Evolutionary conservation across 2,797 vertebrate genomes (phyloP).

Genomic region (Parauchenoglanis punctatus): DNA sequence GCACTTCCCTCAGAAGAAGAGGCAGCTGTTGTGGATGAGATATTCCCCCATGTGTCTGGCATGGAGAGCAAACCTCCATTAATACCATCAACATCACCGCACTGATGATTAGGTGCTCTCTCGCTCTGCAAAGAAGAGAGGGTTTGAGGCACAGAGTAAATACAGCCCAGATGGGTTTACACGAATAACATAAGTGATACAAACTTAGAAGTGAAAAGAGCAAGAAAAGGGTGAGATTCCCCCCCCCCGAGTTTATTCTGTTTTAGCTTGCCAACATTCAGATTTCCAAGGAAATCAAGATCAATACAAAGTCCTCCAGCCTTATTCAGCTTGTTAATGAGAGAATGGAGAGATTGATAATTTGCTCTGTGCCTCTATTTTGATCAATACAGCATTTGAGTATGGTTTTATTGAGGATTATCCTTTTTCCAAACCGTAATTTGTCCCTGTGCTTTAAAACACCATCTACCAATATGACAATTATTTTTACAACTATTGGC

Average conservation of each 20-base stretch:
- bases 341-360: background rate
- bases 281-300: background rate
- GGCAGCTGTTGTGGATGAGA: conserved; percentile 58
- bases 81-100: conserved; percentile 53
- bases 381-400: background rate
- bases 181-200: conserved; percentile 14
- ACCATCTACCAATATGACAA: background rate
- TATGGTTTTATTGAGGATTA: background rate
- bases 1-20: conserved; percentile 47
- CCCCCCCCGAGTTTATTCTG: background rate
- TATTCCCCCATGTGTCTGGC: conserved; percentile 54
- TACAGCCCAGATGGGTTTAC: conserved; percentile 27
- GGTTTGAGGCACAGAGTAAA: conserved; percentile 6
- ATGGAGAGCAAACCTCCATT: conserved; percentile 44
- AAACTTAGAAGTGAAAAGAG: background rate
- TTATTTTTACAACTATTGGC: background rate
- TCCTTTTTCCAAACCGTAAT: background rate
- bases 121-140: background rate
- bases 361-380: background rate
- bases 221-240: background rate
- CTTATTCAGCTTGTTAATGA: conserved; percentile 5
- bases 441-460: background rate
- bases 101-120: conserved; percentile 47
- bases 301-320: background rate
- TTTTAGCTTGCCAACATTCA: conserved; percentile 5